phyloP scores from a whole-genome alignment of 2,888 invertebrate species.

The Ceriagrion tenellum region DNA sequence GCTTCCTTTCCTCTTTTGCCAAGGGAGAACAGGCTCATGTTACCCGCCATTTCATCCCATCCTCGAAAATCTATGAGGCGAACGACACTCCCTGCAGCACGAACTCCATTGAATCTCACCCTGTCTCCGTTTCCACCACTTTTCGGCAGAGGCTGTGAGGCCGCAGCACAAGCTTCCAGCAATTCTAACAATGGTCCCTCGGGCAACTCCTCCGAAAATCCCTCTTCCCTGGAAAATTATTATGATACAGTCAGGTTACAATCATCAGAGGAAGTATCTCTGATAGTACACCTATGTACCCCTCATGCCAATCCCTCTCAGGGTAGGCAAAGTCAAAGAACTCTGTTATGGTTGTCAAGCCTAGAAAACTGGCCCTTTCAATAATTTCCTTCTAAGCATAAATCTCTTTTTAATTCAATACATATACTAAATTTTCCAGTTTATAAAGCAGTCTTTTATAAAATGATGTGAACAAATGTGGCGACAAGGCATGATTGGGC shows the following conservation, averaged over 20 bases:
- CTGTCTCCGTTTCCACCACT: conserved; percentile 34
- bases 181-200: conserved; percentile 85
- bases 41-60: conserved; percentile 53
- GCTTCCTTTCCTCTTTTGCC: conserved; percentile 79
- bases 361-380: no score
- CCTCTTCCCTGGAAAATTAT: conserved; percentile 78
- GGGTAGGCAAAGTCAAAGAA: no score
- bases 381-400: no score
- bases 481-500: no score
- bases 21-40: conserved; percentile 60
- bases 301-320: no score
- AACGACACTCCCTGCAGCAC: conserved; percentile 90
- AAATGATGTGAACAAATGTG: no score
- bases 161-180: conserved; percentile 83
- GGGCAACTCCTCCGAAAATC: conserved; percentile 78
- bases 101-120: conserved; percentile 86
- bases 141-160: conserved; percentile 74
- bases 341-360: no score
- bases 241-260: neutral
- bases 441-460: no score
- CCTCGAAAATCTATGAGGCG: conserved; percentile 79
- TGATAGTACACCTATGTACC: no score
- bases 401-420: no score
- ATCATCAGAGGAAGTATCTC: no score
- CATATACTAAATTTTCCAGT: no score